Base-by-base conservation (phyloP, 2,113 vertebrate species). In the Salvelinus sp. region DNA sequence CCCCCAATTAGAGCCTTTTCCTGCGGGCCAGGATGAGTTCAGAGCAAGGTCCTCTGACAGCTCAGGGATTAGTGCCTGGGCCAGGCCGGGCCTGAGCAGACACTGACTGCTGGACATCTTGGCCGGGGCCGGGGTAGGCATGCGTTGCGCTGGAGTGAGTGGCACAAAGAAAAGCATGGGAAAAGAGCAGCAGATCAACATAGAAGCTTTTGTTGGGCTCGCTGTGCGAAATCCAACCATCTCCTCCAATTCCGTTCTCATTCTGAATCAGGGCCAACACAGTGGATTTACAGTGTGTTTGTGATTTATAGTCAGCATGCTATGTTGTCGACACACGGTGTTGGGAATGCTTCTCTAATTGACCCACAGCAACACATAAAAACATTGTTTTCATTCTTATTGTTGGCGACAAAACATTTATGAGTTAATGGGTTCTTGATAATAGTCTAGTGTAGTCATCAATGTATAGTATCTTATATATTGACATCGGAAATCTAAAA, bases 1-100 rank as follows among this genome's bases (percentile, higher is more conserved):
- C 93, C 92, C 89, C 93, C 93, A 94, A 94, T 93, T 94, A 94
- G 91, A 91, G 90, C 87, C 80, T 91, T 94, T 92, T 91, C 91
- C 90, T 91, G 88, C 88, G 87, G 90, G 88, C 84, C 88, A 90
- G 91, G 91, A 92, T 92, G 90, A 92, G 92, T 93, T 94, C 92
- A 93, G 91, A 82, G 80, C 78, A 22, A 83, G 91, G 87, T 90
- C 85, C 88, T 88, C 89, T 91, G 91, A 92, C 90, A 92, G 87
- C 77, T 83, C n/a, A n/a, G 80, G 91, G 93, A 93, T 94, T 93
- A 93, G 84, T 73, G 88, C 83, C 63, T 69, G 57, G 48, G 78
- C 82, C 14, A 63, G 81, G 75, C 81, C 54, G 69, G 58, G 84
- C 75, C 71, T 47, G 75, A 77, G 78, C 80, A 83, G 88, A 90